Percentiles rank a stretch among this genome's conserved stretches.
Evolutionary conservation across 2,113 vertebrate genomes (phyloP).

Genomic region (Corythornis madagascariensis): DNA sequence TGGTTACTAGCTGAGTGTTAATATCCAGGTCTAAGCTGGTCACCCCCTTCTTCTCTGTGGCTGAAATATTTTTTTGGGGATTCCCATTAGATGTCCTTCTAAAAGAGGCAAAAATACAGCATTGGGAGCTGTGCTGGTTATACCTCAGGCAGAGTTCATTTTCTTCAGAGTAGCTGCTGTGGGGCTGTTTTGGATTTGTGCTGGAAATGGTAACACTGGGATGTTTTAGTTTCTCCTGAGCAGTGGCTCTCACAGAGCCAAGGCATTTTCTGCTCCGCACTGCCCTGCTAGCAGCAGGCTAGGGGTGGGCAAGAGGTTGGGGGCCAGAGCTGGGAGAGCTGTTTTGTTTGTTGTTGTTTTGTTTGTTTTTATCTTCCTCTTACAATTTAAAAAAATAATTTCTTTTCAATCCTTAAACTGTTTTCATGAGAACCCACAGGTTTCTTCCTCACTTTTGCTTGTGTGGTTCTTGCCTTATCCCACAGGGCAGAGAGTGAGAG

Average conservation of each 20-base stretch:
- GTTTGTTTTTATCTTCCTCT: background rate
- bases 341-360: background rate
- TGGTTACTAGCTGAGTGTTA: fast-evolving
- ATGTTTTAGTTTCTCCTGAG: background rate
- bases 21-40: background rate
- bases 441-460: background rate
- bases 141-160: background rate
- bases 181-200: background rate
- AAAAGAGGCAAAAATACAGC: background rate
- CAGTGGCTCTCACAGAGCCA: background rate
- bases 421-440: background rate
- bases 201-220: background rate
- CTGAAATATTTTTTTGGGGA: background rate
- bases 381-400: background rate
- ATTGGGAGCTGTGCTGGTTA: background rate
- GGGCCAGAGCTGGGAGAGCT: background rate
- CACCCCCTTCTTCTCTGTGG: fast-evolving
- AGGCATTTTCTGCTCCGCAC: background rate
- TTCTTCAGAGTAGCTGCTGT: fast-evolving
- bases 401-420: background rate
- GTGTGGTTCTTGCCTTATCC: background rate
- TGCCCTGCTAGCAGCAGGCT: background rate
- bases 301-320: background rate
- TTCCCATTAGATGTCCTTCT: background rate
- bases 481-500: fast-evolving